phyloP scores from a whole-genome alignment of 1,140 invertebrate species.

The Ostrea denselamellosa region DNA sequence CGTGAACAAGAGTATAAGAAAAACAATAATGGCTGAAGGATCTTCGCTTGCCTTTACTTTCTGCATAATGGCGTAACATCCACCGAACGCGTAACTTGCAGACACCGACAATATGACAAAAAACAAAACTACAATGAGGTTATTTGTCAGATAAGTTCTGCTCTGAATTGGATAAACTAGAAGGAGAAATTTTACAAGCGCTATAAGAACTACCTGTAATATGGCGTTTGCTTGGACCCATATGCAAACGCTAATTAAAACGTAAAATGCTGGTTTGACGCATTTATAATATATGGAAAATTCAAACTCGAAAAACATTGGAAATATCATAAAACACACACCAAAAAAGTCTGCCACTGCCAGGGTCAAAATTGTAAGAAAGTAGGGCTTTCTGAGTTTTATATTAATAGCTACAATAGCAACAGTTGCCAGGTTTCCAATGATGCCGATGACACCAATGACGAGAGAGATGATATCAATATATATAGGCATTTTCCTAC shows the following conservation, averaged over 20 bases:
- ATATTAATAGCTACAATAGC: neutral
- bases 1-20: neutral
- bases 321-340: neutral
- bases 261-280: neutral
- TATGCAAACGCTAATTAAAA: neutral
- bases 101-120: neutral
- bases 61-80: neutral
- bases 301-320: neutral
- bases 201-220: neutral
- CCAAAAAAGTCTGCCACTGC: neutral
- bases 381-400: neutral
- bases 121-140: neutral
- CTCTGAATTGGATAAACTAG: neutral
- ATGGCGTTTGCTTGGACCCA: neutral
- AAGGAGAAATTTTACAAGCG: neutral
- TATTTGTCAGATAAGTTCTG: neutral
- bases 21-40: neutral
- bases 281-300: neutral
- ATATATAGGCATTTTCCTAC: neutral
- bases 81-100: neutral
- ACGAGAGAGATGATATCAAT: neutral
- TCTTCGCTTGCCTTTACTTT: neutral
- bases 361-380: neutral
- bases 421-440: neutral
- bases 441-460: neutral